Evolutionary conservation across 2,797 vertebrate species (phyloP), one percentile per base, ranked within the genome.

Genomic region (Euthynnus affinis): DNA sequence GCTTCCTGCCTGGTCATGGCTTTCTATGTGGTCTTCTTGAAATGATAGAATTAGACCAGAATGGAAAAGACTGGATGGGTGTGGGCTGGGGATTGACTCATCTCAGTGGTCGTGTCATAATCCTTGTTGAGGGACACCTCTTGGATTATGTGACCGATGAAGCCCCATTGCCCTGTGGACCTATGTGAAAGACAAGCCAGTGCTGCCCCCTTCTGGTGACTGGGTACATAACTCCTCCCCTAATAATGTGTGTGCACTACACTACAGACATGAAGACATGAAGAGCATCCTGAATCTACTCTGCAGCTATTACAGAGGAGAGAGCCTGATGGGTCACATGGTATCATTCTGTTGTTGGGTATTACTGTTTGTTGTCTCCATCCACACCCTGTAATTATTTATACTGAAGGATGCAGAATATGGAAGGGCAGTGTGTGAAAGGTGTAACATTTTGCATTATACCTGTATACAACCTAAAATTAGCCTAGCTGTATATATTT

Each of bases 11-110:
- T 98, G 88, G 89, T 92, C 42, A 97, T 97, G 97, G 97, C 96
- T 14, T 96, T 97, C 92, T 99, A 98, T 2, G 81, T 98, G 49
- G 81, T 98, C 64, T 96, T 97, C 85, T 92, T 98, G 76, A 99
- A 99, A 95, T 92, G 93, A 94, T 88, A 49, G 22, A 74, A 20
- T 60, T 37, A 58, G 48, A 77, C 64, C 61, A 55, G 53, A 83
- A 40, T 78, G 67, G 63, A 74, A 60, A 65, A 74, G 76, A 85
- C 83, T 82, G 74, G 68, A 62, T 1, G 17, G 66, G n/a, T 73
- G 57, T 84, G 70, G 80, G 64, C 44, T 29, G 61, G 70, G 71
- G 76, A 79, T 42, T 70, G 63, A 87, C 85, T 90, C 73, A 57
- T 60, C 64, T 63, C 57, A 60, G 66, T 60, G 60, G 83, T 77